phyloP scores from a whole-genome alignment of 2,113 vertebrate species.

The Solea solea region DNA sequence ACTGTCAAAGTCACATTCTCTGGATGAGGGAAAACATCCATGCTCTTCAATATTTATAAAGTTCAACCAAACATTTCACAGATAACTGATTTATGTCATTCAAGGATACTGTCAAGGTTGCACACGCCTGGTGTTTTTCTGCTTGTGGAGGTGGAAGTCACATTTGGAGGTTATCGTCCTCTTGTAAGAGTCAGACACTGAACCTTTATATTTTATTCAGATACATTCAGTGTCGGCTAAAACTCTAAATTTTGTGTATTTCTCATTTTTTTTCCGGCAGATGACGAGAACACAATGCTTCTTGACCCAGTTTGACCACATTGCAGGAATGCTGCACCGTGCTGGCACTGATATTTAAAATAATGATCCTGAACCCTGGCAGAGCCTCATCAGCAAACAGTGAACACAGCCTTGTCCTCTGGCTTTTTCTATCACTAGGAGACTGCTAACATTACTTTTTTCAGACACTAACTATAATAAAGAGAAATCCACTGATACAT shows the following conservation, averaged over 20 bases:
- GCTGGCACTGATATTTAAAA: constrained; percentile 67
- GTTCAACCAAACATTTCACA: constrained; percentile 11
- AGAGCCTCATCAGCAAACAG: constrained; percentile 32
- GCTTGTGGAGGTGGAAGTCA: neutral
- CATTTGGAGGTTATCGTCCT: neutral
- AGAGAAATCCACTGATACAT: too few relatives aligned
- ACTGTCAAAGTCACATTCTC: constrained; percentile 13
- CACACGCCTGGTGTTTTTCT: neutral
- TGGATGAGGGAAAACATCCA: neutral
- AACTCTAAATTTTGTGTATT: neutral
- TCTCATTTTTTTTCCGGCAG: constrained; percentile 33
- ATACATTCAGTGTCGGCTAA: neutral
- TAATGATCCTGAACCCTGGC: constrained; percentile 57
- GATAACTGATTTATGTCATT: constrained; percentile 22
- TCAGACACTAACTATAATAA: too few relatives aligned
- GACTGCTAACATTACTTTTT: too few relatives aligned
- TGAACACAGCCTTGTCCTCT: constrained; percentile 19
- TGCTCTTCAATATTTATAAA: constrained; percentile 18
- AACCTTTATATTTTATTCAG: constrained; percentile 18
- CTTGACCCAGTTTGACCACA: constrained; percentile 61
- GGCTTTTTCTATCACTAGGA: constrained; percentile 2
- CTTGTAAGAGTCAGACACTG: neutral
- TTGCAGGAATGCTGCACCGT: constrained; percentile 32
- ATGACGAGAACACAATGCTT: constrained; percentile 50
- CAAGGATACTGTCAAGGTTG: constrained; percentile 9